Percentiles rank a stretch among this genome's conserved stretches.
Conservation (phyloP, 2,113 vertebrate species). For the Oreochromis tanganicae region DNA sequence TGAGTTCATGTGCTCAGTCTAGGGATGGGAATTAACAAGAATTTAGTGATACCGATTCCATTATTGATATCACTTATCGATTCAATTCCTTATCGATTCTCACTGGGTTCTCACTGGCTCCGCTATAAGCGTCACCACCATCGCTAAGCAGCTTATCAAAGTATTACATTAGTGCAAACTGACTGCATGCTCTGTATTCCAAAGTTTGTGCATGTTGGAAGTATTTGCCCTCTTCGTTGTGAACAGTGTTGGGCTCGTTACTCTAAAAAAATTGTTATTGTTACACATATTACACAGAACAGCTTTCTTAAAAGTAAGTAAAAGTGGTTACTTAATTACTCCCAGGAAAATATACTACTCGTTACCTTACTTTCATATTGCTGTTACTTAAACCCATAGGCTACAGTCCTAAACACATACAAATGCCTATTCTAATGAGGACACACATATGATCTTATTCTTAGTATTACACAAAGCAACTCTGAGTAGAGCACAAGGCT, state of each 20-base stretch:
- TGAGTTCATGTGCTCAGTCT: background rate
- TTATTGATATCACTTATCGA: background rate
- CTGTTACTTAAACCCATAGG: background rate
- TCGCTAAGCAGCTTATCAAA: background rate
- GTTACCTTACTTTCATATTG: background rate
- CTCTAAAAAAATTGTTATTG: background rate
- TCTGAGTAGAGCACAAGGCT: background rate
- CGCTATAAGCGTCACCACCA: rapidly evolving
- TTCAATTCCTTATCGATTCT: background rate
- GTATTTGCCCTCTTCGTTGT: background rate
- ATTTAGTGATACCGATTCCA: background rate
- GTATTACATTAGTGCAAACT: background rate
- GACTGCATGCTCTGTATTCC: background rate
- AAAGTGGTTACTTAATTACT: background rate
- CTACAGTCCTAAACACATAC: background rate
- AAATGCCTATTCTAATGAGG: background rate
- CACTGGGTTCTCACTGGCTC: background rate
- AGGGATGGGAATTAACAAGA: background rate
- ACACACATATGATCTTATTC: background rate
- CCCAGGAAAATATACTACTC: background rate
- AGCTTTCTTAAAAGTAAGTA: background rate
- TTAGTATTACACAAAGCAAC: background rate
- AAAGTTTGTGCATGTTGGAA: background rate
- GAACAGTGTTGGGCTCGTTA: background rate
- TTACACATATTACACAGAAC: background rate